These are phyloP conservation scores for Lepidotrigona ventralis DNA, from an alignment of 1,140 invertebrate species.

Conservation along the genomic window DNA sequence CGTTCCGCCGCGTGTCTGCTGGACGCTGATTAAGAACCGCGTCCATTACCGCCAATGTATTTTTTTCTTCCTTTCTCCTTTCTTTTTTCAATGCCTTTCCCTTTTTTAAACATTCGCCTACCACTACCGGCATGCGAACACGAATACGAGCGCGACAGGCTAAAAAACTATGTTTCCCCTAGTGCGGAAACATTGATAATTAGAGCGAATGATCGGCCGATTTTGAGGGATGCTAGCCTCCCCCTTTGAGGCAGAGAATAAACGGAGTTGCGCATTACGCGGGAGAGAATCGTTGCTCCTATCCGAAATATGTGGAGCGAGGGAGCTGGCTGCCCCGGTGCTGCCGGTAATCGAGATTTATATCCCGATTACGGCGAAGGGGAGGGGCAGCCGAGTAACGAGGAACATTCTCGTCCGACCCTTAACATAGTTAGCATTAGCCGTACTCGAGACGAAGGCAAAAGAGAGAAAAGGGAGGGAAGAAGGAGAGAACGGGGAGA, in stretches of 20 bases:
- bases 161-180: background rate
- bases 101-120: background rate
- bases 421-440: constrained; percentile 61
- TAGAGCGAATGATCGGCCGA: background rate
- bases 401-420: constrained; percentile 56
- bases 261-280: constrained; percentile 45
- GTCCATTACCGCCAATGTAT: no score
- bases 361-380: constrained; percentile 60
- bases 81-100: background rate
- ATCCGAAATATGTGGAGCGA: constrained; percentile 50
- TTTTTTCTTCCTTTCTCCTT: no score
- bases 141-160: no score
- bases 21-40: constrained; percentile 6
- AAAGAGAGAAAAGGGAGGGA: constrained; percentile 15
- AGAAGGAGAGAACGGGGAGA: no score
- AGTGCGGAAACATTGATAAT: constrained; percentile 62
- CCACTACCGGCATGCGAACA: no score
- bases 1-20: background rate
- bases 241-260: constrained; percentile 48
- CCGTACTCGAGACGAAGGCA: constrained; percentile 30
- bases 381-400: constrained; percentile 48
- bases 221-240: constrained; percentile 49
- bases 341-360: constrained; percentile 64
- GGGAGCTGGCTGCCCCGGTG: constrained; percentile 3
- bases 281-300: constrained; percentile 46